Conservation (phyloP, 2,113 vertebrate genomes). For the Planiliza haematocheilus region DNA sequence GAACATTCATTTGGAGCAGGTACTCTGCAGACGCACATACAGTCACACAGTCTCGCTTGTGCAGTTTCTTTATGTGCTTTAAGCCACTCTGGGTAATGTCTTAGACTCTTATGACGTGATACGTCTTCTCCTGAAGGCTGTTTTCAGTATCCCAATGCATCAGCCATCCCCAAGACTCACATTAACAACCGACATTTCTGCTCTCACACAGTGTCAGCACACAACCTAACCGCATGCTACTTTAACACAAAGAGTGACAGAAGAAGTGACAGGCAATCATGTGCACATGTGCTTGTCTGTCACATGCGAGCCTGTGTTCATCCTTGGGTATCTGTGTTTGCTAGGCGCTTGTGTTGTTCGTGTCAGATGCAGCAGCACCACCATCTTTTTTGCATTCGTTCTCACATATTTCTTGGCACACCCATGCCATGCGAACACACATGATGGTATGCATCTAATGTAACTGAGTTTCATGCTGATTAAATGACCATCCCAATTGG, state of each 20-base stretch:
- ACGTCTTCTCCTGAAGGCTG: slow-evolving; percentile 25
- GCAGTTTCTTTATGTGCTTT: slow-evolving; percentile 19
- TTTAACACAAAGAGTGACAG: slow-evolving; percentile 23
- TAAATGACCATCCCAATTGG: background rate
- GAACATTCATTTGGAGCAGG: slow-evolving; percentile 97
- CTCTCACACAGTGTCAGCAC: slow-evolving; percentile 3
- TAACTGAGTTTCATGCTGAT: background rate
- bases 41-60: background rate
- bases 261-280: slow-evolving; percentile 11
- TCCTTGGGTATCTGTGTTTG: slow-evolving; percentile 8
- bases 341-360: background rate
- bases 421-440: background rate
- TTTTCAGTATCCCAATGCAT: slow-evolving; percentile 38
- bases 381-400: slow-evolving; percentile 1
- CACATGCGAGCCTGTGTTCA: background rate
- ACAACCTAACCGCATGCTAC: slow-evolving; percentile 1
- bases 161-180: slow-evolving; percentile 33
- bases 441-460: background rate
- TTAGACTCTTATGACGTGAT: slow-evolving; percentile 28
- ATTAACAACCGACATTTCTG: slow-evolving; percentile 40
- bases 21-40: slow-evolving; percentile 66
- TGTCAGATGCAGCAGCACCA: slow-evolving; percentile 10
- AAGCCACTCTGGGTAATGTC: slow-evolving; percentile 35
- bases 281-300: background rate
- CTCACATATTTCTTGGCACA: background rate